Evolutionary conservation across 1,140 invertebrate genomes (phyloP), one percentile per base, ranked within the genome.

Genomic region (Sycophaga agraensis): DNA sequence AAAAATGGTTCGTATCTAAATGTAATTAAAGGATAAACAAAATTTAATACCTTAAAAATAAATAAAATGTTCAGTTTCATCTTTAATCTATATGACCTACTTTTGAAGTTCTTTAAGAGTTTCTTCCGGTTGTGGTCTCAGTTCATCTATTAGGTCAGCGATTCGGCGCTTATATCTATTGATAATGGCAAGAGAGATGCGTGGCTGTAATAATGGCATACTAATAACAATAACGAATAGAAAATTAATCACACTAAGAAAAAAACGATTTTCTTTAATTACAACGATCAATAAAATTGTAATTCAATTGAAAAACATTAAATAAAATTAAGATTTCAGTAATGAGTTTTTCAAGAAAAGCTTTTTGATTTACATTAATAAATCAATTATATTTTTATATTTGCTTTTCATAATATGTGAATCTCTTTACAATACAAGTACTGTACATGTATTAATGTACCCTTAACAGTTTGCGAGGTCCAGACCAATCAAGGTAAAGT

Each of bases 81-180:
- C 28, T 39, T 40, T 24, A 12, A 53, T 50, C 7, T 22, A 21
- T 45, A 4, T 45, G 2, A 22, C 14, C 11, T 31, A 79, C 74
- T 51, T 68, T 28, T 40, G 50, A 12, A 92, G 89, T 73, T 90
- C 86, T 70, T 86, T 84, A 46, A 92, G 77, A 49, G 85, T 78
- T n/a, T 86, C 66, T 71, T 91, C 86, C 1, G 89, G 86, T 3
- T 85, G 85, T 59, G 87, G 84, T 65, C 83, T 82, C 71, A 91
- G 86, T 62, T 88, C 84, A 65, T 88, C 85, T 7, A 92, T 80
- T 59, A 91, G 72, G 26, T 83, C 72, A 17, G 79, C 73, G 7
- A 93, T 83, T 63, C 81, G 73, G 45, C 76, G 74, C 69, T 88
- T 87, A 31, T 86, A 86, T 79, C 67, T 22, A 7, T 12, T 8